Evolutionary conservation across 2,888 invertebrate genomes (phyloP), one percentile per base, ranked within the genome.

Genomic region (Drosophila quinaria): DNA sequence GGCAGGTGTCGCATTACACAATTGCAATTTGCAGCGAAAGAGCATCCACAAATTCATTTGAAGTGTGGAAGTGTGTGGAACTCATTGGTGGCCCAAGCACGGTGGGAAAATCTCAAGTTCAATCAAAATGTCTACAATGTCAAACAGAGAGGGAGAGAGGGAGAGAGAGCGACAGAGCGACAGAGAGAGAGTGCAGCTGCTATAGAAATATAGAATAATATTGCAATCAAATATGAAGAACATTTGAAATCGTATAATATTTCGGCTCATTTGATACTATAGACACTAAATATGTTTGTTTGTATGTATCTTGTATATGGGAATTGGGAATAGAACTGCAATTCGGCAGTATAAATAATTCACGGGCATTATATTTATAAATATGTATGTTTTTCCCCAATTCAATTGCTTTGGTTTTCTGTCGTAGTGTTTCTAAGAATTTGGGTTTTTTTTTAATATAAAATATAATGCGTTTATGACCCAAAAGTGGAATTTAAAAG

Each of bases 91-190:
- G 29, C 29, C 29, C 29, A 29, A 29, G 29, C 15, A 47, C 58
- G 74, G 76, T 76, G 76, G 76, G 76, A 77, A 78, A 66, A 54
- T 60, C 78, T 77, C 76, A 47, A 51, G 70, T 77, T 77, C 29
- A 29, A 29, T 8, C 29, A 29, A 29, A 29, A 29, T 29, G 29
- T 78, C 78, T 77, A 29, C 8, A 77, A 77, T 74, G 78, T n/a
- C 29, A 42, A 4, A 29, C 29, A 29, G 29, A 29, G 4, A 22
- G 22, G 4, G 22, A 22, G 22, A 8, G 29, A 8, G 2, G 4
- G 29, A 29, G 2, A 8, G 25, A 25, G 5, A 5, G 25, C 2
- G 19, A 19, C 19, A 25, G 25, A 25, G 29, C 1, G 25, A 4
- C 0, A 25, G 29, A 29, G 29, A 29, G 25, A 25, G 25, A 25